Conservation (phyloP, 2,888 invertebrate species). For the Ichneumoninae sp. region DNA sequence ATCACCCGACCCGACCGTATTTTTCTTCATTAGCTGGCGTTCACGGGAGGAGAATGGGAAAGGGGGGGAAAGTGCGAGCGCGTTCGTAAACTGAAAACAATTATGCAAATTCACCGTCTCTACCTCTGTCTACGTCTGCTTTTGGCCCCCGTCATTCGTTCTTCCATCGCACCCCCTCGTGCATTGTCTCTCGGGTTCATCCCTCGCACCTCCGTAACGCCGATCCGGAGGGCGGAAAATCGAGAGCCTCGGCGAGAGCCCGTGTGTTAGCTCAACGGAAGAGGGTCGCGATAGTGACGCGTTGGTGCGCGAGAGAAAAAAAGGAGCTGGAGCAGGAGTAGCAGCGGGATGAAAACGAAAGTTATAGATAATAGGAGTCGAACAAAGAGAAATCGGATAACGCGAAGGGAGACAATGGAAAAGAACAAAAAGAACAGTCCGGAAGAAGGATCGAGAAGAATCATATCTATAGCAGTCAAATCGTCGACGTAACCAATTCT, state of each 20-base stretch:
- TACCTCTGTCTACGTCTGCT: conserved; percentile 55
- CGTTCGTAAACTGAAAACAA: conserved; percentile 78
- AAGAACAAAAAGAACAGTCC: conserved; percentile 19
- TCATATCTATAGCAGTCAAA: conserved; percentile 23
- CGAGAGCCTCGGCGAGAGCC: conserved; percentile 22
- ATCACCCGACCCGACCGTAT: conserved; percentile 72
- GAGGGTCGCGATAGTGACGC: conserved; percentile 44
- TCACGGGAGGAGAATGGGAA: conserved; percentile 23
- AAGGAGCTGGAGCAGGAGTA: background rate
- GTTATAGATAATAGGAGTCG: conserved; percentile 60
- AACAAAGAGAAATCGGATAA: conserved; percentile 62
- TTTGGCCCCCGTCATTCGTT: conserved; percentile 35
- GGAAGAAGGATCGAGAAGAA: background rate
- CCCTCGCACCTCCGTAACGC: conserved; percentile 43
- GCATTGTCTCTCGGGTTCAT: conserved; percentile 48
- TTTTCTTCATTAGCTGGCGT: conserved; percentile 78
- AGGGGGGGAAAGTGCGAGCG: conserved; percentile 3
- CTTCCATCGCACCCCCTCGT: conserved; percentile 47
- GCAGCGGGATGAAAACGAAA: conserved; percentile 29
- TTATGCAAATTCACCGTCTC: conserved; percentile 78
- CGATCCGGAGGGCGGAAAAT: conserved; percentile 44
- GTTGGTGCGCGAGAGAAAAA: conserved; percentile 18
- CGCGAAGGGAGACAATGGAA: conserved; percentile 39
- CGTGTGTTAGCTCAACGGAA: conserved; percentile 35
- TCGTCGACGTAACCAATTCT: conserved; percentile 13